These are phyloP conservation scores for Pseudochaenichthys georgianus DNA, from an alignment of 2,797 vertebrate species.

Conservation along the genomic window DNA sequence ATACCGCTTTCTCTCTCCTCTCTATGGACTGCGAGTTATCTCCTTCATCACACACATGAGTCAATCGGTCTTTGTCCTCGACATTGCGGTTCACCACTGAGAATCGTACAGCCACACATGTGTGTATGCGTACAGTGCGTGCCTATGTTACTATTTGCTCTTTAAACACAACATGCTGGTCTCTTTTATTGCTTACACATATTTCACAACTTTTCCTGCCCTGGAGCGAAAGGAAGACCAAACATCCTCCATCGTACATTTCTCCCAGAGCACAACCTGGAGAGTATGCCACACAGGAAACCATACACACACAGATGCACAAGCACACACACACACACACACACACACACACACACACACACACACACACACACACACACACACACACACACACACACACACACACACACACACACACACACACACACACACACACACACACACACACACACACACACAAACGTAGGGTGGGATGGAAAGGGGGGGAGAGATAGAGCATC, in stretches of 20 bases:
- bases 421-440: conserved; percentile 21
- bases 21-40: conserved; percentile 10
- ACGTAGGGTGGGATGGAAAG: conserved; percentile 14
- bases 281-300: conserved; percentile 74
- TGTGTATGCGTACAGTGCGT: conserved; percentile 6
- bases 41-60: conserved; percentile 24
- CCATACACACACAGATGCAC: conserved; percentile 27
- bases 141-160: conserved; percentile 59
- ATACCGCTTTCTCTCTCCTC: conserved; percentile 25
- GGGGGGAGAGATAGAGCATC: conserved; percentile 10
- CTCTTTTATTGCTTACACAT: conserved; percentile 81
- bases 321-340: conserved; percentile 33
- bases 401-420: conserved; percentile 59
- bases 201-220: conserved; percentile 84
- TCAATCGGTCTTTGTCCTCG: conserved; percentile 32
- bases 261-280: conserved; percentile 64
- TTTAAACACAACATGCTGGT: conserved; percentile 70
- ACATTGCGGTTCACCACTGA: conserved; percentile 23
- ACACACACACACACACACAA: conserved; percentile 40
- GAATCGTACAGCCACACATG: conserved; percentile 2
- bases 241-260: conserved; percentile 83
- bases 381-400: conserved; percentile 42
- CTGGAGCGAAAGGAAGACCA: conserved; percentile 76
- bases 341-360: conserved; percentile 57
- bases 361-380: conserved; percentile 22